A percentile compares a stretch with the other conserved stretches of the same genome.
Conservation (phyloP, 2,888 invertebrate genomes). For the Cryptocheilus praepositus region DNA sequence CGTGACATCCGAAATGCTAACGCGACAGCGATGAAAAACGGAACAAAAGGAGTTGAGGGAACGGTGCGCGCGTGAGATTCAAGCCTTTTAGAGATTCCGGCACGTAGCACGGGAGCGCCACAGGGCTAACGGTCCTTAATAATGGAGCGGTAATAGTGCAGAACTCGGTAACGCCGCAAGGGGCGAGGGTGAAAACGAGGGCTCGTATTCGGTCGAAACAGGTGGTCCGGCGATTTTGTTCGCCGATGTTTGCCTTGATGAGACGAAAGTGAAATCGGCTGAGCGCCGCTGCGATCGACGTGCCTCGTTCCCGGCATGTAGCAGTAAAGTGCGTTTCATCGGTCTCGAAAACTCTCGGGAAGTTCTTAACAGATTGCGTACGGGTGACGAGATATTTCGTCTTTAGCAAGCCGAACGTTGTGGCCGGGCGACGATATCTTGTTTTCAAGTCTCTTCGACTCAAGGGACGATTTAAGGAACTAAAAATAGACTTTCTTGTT, state of each 20-base stretch:
- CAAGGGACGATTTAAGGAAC: no score
- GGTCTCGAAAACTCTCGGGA: no score
- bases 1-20: background rate
- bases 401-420: no score
- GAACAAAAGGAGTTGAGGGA: background rate
- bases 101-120: background rate
- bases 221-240: constrained; percentile 1
- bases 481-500: no score
- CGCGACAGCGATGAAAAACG: background rate
- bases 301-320: no score
- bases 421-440: no score
- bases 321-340: no score
- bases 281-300: constrained; percentile 1
- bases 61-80: background rate
- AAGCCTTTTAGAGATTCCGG: background rate
- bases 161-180: constrained; percentile 12
- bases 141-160: constrained; percentile 21
- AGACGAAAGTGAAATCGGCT: background rate
- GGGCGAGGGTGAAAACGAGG: constrained; percentile 4
- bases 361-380: no score
- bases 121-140: constrained; percentile 19
- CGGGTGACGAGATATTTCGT: no score
- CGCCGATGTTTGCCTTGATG: background rate
- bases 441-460: no score
- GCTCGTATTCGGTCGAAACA: background rate